phyloP scores from a whole-genome alignment of 2,797 vertebrate species.

The Allobates femoralis region DNA sequence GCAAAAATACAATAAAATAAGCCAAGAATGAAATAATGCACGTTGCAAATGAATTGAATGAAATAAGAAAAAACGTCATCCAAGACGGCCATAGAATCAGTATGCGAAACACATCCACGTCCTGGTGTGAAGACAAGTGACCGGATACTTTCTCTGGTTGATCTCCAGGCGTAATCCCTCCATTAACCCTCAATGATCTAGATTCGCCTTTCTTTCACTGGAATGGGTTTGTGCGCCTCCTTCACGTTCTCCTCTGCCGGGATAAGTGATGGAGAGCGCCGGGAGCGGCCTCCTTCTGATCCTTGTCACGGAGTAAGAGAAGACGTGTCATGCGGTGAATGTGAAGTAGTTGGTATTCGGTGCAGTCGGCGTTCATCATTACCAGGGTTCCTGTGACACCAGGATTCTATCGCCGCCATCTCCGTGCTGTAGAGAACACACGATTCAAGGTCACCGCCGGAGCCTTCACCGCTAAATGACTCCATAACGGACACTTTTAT shows the following conservation, averaged over 20 bases:
- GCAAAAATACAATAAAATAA: too few relatives aligned
- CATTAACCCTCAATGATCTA: background rate
- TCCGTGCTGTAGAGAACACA: slow-evolving; percentile 6
- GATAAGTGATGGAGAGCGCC: slow-evolving; percentile 36
- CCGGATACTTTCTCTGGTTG: background rate
- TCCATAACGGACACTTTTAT: background rate
- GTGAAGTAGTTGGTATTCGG: slow-evolving; percentile 37
- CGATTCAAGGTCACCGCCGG: slow-evolving; percentile 43
- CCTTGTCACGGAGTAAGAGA: slow-evolving; percentile 26
- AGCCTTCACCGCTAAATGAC: background rate
- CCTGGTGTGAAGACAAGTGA: too few relatives aligned
- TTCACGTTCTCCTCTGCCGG: slow-evolving; percentile 12
- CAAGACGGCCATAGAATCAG: too few relatives aligned
- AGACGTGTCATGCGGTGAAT: slow-evolving; percentile 29
- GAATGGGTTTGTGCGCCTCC: slow-evolving; percentile 1
- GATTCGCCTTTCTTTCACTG: background rate
- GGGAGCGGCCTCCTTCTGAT: slow-evolving; percentile 15
- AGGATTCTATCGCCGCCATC: slow-evolving; percentile 34
- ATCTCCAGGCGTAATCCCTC: background rate
- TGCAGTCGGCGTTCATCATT: slow-evolving; percentile 47
- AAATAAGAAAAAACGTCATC: too few relatives aligned
- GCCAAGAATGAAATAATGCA: too few relatives aligned
- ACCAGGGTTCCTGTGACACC: slow-evolving; percentile 27
- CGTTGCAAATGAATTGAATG: too few relatives aligned
- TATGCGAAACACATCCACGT: too few relatives aligned